A percentile compares a stretch with the other conserved stretches of the same genome.
Evolutionary conservation across 2,888 invertebrate genomes (phyloP).

Genomic region (Melangyna quadrimaculata): DNA sequence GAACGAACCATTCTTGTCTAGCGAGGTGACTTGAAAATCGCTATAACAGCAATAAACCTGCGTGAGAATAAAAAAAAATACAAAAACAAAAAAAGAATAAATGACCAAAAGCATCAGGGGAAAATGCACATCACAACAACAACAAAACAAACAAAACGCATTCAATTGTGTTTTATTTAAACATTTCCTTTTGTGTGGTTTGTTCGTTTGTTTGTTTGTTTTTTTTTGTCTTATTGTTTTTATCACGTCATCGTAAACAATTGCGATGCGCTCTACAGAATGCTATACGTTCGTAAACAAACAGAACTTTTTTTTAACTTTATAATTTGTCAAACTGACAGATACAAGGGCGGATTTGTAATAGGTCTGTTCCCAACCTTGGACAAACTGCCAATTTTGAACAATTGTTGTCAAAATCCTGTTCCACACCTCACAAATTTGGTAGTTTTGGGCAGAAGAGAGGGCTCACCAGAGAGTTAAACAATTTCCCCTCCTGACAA

Average conservation of each 20-base stretch:
- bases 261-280: conserved; percentile 45
- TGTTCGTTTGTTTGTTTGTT: neutral
- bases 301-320: neutral
- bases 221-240: conserved; percentile 57
- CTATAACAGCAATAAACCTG: conserved; percentile 33
- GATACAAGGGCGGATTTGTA: neutral
- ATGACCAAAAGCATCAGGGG: conserved; percentile 6
- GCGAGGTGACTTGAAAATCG: neutral
- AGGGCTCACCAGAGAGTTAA: too few relatives aligned
- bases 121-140: neutral
- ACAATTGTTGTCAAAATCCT: too few relatives aligned
- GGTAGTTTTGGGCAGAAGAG: too few relatives aligned
- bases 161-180: conserved; percentile 48
- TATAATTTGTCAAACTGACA: conserved; percentile 33
- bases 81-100: conserved; percentile 24
- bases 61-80: conserved; percentile 50
- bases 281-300: neutral
- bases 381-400: too few relatives aligned
- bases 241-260: conserved; percentile 33
- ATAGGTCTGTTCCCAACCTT: too few relatives aligned
- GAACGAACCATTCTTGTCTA: neutral
- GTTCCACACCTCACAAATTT: too few relatives aligned
- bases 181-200: conserved; percentile 38
- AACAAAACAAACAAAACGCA: conserved; percentile 26
- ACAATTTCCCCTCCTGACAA: too few relatives aligned